Evolutionary conservation across 2,888 invertebrate species (phyloP).

Genomic region (Flexamia atlantica): DNA sequence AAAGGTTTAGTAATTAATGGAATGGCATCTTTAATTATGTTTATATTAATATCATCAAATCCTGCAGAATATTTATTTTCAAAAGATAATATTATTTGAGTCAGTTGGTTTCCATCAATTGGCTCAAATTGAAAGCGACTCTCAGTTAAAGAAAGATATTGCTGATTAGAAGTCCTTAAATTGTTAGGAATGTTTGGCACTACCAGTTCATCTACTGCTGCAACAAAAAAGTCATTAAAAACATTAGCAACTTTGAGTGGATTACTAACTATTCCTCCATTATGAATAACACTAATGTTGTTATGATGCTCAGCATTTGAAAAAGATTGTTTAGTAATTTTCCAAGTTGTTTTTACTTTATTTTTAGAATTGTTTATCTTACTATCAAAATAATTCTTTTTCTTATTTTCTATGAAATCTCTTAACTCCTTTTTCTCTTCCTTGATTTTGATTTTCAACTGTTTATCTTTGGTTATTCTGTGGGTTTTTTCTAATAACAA

Average conservation of each 20-base stretch:
- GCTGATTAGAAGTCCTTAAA: background rate
- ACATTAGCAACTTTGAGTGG: background rate
- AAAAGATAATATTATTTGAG: slow-evolving; percentile 6
- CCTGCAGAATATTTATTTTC: slow-evolving; percentile 30
- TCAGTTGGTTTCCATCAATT: background rate
- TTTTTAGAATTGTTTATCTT: background rate
- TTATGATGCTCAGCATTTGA: background rate
- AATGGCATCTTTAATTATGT: background rate
- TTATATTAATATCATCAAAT: background rate
- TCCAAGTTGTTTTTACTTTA: background rate
- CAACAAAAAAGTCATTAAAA: slow-evolving; percentile 15
- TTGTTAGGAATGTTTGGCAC: background rate
- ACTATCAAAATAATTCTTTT: background rate
- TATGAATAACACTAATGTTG: background rate
- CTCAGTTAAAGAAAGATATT: background rate
- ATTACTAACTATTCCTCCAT: background rate
- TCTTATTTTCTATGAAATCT: background rate
- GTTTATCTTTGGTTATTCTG: background rate
- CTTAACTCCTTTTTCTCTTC: background rate
- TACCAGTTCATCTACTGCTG: background rate
- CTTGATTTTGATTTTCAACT: background rate
- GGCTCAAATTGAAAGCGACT: background rate
- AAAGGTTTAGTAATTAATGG: background rate
- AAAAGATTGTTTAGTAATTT: background rate
- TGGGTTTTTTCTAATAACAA: background rate